Evolutionary conservation across 2,113 vertebrate genomes (phyloP).

Genomic region (Machaerirhynchus nigripectus): DNA sequence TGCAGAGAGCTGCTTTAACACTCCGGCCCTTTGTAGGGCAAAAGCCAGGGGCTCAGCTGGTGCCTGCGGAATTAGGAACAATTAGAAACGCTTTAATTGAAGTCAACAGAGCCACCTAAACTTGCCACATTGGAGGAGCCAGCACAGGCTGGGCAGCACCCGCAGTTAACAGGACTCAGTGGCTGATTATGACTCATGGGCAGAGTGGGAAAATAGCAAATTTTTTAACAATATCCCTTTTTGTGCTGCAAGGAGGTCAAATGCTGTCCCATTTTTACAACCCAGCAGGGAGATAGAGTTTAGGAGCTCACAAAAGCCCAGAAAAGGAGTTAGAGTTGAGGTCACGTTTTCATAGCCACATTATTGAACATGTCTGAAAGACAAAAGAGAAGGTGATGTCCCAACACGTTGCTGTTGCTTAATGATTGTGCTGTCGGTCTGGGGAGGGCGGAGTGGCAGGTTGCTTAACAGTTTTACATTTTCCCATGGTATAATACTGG

Average conservation of each 20-base stretch:
- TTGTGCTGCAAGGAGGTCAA: constrained; percentile 48
- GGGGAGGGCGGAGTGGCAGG: constrained; percentile 70
- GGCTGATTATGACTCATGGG: constrained; percentile 68
- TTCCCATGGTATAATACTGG: constrained; percentile 76
- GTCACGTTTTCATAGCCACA: constrained; percentile 30
- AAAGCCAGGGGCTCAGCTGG: neutral
- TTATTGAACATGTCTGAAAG: constrained; percentile 60
- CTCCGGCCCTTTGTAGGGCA: neutral
- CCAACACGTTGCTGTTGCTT: constrained; percentile 73
- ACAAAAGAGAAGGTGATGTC: constrained; percentile 67
- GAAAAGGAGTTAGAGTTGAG: constrained; percentile 33
- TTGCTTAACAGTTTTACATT: constrained; percentile 75
- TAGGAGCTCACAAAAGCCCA: constrained; percentile 25
- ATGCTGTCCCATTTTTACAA: neutral
- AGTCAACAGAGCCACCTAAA: neutral
- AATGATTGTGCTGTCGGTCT: constrained; percentile 69
- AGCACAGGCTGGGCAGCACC: neutral
- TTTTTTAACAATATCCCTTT: constrained; percentile 57
- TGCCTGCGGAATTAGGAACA: neutral
- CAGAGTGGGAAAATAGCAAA: neutral
- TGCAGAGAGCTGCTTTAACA: neutral
- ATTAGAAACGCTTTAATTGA: constrained; percentile 42
- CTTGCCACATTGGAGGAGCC: neutral
- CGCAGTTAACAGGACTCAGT: constrained; percentile 4
- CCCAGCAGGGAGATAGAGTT: neutral